Evolutionary conservation across 2,113 vertebrate species (phyloP), one percentile per base, ranked within the genome.

Genomic region (Pavo muticus): DNA sequence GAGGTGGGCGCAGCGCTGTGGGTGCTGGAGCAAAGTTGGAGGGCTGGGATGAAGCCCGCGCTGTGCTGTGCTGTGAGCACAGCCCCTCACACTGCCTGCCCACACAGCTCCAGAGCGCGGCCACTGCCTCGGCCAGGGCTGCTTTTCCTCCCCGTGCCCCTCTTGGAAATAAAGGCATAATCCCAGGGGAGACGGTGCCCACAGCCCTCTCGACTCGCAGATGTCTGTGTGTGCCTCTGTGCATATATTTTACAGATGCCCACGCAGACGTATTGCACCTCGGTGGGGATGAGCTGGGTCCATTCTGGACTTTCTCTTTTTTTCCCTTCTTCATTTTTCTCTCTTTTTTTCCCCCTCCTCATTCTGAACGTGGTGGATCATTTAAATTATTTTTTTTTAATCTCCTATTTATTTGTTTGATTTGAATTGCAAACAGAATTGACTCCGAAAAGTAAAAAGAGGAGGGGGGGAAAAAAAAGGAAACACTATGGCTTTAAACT

Each of bases 401-500:
- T 96, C 92, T 96, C 97, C 96, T 93, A 73, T 95, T 95, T 95
- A 83, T 96, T 94, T 98, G 91, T 96, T 97, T 97, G 91, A 97
- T 98, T 97, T 98, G 96, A 97, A 97, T 97, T 94, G 95, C 96
- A 98, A 97, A 97, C 94, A 97, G 96, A 97, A 96, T 93, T 74
- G 96, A 97, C 93, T 97, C 91, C 97, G 96, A 85, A 91, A 95
- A 96, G 92, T 96, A 95, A 98, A 99, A 98, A 98, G 98, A 98
- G 97, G 74, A 68, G 80, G 93, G 80, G 76, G 93, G 5, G 15
- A 10, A 25, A 88, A 92, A 68, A 96, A 96, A 97, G 91, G 96
- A 86, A 96, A 97, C 98, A 98, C 98, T 99, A 98, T 98, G 98
- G 98, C 99, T 99, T 99, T 99, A 99, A 99, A 98, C 98, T 98